Evolutionary conservation across 2,113 vertebrate genomes (phyloP), one percentile per base, ranked within the genome.

Genomic region (Microcebus lehilahytsara): DNA sequence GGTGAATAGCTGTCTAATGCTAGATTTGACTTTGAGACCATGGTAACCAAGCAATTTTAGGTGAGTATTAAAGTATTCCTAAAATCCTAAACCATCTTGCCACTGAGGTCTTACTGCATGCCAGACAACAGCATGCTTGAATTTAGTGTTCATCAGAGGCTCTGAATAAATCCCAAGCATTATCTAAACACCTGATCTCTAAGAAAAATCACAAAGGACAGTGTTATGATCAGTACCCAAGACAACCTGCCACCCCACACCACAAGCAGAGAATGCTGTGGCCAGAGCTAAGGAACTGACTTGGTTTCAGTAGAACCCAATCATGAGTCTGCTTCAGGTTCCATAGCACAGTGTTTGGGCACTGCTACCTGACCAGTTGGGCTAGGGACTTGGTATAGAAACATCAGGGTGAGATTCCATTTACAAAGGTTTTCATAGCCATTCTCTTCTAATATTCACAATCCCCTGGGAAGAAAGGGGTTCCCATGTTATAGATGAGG

Each of bases 141-240:
- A 88, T 32, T 79, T 56, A 72, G 46, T 42, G 34, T 88, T 71
- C 67, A 72, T 46, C 42, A 71, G 86, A 71, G 37, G 20, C 46
- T 32, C 27, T 19, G 9, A 85, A 56, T 64, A 71, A 96, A 96
- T 77, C 66, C 42, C 64, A 91, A 88, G 22, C 46, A 91, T 96
- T 93, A 87, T 40, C 42, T 91, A 72, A 89, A 88, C 5, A 78
- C 49, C 11, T 7, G 3, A 32, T 60, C 20, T 74, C 56, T 91
- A 71, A 89, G 85, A 66, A 77, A 85, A 77, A 67, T 30, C 20
- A 16, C 60, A 62, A 58, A 79, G 23, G 42, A 85, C 6, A 11
- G 16, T 72, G 25, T 51, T 53, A 34, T 12, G 4, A 22, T 49
- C 66, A 71, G 9, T 34, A 60, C 30, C 40, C 19, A 77, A 53